phyloP scores from a whole-genome alignment of 1,140 invertebrate species.

The Atopsyche davidsoni region DNA sequence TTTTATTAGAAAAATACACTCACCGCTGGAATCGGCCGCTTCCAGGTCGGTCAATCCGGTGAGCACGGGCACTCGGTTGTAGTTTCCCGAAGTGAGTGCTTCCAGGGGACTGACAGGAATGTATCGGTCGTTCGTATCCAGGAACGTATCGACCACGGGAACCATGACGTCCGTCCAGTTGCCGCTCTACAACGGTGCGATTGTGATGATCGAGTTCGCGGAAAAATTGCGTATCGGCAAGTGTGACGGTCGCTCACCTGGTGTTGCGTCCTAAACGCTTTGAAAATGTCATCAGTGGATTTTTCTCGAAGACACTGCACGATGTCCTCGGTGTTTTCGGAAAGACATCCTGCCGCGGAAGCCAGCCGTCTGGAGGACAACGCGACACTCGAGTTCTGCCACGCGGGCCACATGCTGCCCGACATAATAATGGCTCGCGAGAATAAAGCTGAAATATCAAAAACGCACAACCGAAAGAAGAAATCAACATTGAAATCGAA shows the following conservation, averaged over 20 bases:
- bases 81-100: slow-evolving; percentile 42
- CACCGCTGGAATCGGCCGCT: slow-evolving; percentile 50
- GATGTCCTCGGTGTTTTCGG: slow-evolving; percentile 33
- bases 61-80: slow-evolving; percentile 48
- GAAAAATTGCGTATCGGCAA: not conserved
- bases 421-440: slow-evolving; percentile 65
- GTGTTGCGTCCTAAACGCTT: slow-evolving; percentile 53
- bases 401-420: slow-evolving; percentile 59
- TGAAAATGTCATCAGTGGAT: slow-evolving; percentile 47
- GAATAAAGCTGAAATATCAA: slow-evolving; percentile 51
- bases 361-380: slow-evolving; percentile 54
- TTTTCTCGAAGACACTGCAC: slow-evolving; percentile 61
- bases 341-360: slow-evolving; percentile 47
- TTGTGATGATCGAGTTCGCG: not conserved
- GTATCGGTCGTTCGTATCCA: slow-evolving; percentile 50
- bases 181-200: slow-evolving; percentile 40
- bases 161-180: slow-evolving; percentile 50
- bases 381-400: slow-evolving; percentile 50
- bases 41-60: slow-evolving; percentile 56
- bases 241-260: slow-evolving; percentile 39
- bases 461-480: too few relatives aligned
- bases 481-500: not conserved
- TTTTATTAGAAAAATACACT: too few relatives aligned
- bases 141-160: slow-evolving; percentile 53
- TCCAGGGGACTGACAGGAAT: slow-evolving; percentile 45